These are phyloP conservation scores for Gari tellinella DNA, from an alignment of 2,888 invertebrate species.

Conservation along the genomic window DNA sequence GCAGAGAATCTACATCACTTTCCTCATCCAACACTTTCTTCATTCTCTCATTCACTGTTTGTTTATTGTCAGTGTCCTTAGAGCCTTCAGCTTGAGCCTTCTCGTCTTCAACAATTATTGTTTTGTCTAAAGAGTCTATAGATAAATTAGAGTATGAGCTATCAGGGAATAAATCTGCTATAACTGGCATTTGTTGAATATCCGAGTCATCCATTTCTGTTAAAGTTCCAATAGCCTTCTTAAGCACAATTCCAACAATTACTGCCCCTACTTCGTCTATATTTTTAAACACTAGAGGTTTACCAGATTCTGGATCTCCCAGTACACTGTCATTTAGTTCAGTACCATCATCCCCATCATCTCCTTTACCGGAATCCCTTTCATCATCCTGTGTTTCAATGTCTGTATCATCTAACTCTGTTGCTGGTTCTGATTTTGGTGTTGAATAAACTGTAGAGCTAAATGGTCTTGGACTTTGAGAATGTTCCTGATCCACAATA, in stretches of 20 bases:
- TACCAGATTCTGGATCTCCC: slow-evolving; percentile 36
- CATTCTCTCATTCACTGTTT: slow-evolving; percentile 42
- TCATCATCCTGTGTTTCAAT: slow-evolving; percentile 54
- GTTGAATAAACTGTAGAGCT: slow-evolving; percentile 64
- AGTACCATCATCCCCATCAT: slow-evolving; percentile 45
- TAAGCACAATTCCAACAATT: slow-evolving; percentile 78
- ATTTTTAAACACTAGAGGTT: slow-evolving; percentile 65
- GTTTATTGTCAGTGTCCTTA: slow-evolving; percentile 35
- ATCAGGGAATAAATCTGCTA: slow-evolving; percentile 62
- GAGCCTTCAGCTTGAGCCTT: slow-evolving; percentile 28
- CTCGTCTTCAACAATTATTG: slow-evolving; percentile 53
- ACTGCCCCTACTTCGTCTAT: slow-evolving; percentile 78
- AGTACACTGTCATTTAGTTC: slow-evolving; percentile 52
- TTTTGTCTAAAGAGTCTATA: slow-evolving; percentile 69
- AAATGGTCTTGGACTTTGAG: slow-evolving; percentile 42
- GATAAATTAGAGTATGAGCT: slow-evolving; percentile 59
- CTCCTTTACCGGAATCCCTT: slow-evolving; percentile 57
- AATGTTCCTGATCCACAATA: slow-evolving; percentile 58
- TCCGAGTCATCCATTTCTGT: slow-evolving; percentile 62
- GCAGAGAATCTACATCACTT: slow-evolving; percentile 80
- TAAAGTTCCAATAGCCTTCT: slow-evolving; percentile 71
- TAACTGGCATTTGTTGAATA: slow-evolving; percentile 55
- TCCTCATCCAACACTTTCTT: slow-evolving; percentile 69
- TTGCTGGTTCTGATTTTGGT: slow-evolving; percentile 55
- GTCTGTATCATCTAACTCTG: slow-evolving; percentile 37